Conservation (phyloP, 2,888 invertebrate genomes). For the Achlya flavicornis region DNA sequence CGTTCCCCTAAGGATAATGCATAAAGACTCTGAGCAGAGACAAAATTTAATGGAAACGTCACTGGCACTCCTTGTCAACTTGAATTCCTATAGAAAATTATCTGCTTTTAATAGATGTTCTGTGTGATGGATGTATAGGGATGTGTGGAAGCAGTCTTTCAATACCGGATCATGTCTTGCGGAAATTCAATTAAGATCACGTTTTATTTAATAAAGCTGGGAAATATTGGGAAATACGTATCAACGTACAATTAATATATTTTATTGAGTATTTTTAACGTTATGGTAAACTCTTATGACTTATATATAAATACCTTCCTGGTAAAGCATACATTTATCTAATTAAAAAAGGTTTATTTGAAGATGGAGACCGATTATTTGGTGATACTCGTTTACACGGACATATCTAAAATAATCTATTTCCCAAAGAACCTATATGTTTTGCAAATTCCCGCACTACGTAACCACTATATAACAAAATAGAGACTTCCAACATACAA, state of each 20-base stretch:
- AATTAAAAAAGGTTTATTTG: too few relatives aligned
- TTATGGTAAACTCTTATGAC: too few relatives aligned
- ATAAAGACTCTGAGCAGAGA: conserved; percentile 19
- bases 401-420: too few relatives aligned
- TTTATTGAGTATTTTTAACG: too few relatives aligned
- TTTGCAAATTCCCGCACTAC: background rate
- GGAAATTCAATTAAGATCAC: background rate
- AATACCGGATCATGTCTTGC: background rate
- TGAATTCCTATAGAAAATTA: conserved; percentile 30
- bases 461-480: background rate
- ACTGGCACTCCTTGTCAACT: conserved; percentile 37
- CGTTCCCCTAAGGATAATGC: conserved; percentile 17
- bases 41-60: conserved; percentile 53
- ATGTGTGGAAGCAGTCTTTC: background rate
- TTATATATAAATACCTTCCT: too few relatives aligned
- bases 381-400: too few relatives aligned
- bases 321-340: too few relatives aligned
- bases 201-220: background rate
- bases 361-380: too few relatives aligned
- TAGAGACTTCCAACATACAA: background rate
- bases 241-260: too few relatives aligned
- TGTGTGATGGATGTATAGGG: background rate
- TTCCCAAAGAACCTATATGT: too few relatives aligned
- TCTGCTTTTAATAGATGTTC: conserved; percentile 24
- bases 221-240: background rate